Evolutionary conservation across 1,140 invertebrate species (phyloP).

Genomic region (Agrilus planipennis): DNA sequence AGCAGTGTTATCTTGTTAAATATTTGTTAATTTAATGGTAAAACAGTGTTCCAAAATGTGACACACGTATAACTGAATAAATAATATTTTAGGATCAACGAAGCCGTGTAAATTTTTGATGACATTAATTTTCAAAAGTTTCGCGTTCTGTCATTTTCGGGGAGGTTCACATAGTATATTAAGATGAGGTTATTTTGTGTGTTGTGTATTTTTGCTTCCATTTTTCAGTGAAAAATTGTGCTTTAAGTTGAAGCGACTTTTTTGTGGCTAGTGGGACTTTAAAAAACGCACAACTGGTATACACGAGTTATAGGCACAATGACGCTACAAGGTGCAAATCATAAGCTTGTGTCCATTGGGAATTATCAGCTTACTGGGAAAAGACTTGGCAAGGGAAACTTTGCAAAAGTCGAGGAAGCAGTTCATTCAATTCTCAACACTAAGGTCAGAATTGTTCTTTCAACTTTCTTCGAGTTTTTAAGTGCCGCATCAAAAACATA

Average conservation of each 20-base stretch:
- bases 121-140: no score
- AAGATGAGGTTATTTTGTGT: slow-evolving; percentile 12
- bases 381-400: slow-evolving; percentile 46
- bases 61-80: no score
- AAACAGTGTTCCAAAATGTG: no score
- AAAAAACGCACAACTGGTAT: background rate
- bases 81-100: no score
- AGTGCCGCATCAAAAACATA: no score
- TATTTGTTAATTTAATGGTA: no score
- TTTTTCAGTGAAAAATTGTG: slow-evolving; percentile 5
- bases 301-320: slow-evolving; percentile 8
- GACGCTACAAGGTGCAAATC: slow-evolving; percentile 17
- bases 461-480: no score
- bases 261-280: background rate
- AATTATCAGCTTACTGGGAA: slow-evolving; percentile 46
- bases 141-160: no score
- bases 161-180: slow-evolving; percentile 10
- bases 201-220: slow-evolving; percentile 9
- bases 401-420: slow-evolving; percentile 45
- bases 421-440: slow-evolving; percentile 41
- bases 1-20: no score
- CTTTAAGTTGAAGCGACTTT: slow-evolving; percentile 11
- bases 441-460: no score
- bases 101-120: no score
- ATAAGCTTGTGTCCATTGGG: slow-evolving; percentile 34